Conservation (phyloP, 2,888 invertebrate genomes). For the Drosophila tanythrix region DNA sequence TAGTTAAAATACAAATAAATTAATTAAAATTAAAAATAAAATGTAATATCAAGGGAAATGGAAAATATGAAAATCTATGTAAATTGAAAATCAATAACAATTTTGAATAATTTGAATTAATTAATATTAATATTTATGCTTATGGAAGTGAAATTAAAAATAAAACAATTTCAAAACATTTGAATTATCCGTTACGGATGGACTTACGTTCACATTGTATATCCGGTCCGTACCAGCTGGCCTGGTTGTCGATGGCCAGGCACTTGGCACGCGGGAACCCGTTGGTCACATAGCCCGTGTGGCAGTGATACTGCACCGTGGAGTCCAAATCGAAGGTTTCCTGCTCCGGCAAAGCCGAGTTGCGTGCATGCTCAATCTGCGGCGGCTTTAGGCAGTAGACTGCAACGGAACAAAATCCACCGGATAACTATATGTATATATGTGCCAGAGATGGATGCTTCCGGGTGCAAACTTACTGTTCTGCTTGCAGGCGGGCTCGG, state of each 20-base stretch:
- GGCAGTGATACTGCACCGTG: slow-evolving; percentile 96
- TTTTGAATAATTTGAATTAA: not conserved
- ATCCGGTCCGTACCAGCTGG: slow-evolving; percentile 98
- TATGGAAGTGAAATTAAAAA: not conserved
- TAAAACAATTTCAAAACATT: not conserved
- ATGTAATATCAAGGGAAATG: accelerated
- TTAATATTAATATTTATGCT: not conserved
- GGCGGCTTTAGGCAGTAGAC: slow-evolving; percentile 95
- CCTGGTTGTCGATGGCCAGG: slow-evolving; percentile 92
- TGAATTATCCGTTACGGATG: not conserved
- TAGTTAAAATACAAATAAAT: not conserved
- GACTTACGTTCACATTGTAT: slow-evolving; percentile 95
- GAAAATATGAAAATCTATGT: not conserved
- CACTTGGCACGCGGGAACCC: slow-evolving; percentile 97
- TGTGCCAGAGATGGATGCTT: too few species aligned
- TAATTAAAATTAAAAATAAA: not conserved
- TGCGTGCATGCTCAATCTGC: slow-evolving; percentile 92
- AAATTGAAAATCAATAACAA: not conserved
- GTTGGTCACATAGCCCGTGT: slow-evolving; percentile 96
- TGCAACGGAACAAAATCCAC: slow-evolving; percentile 67
- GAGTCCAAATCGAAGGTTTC: slow-evolving; percentile 95
- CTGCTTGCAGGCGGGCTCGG: slow-evolving; percentile 93
- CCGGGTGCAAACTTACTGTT: slow-evolving; percentile 88
- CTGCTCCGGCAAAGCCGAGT: slow-evolving; percentile 95
- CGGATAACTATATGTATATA: not conserved